phyloP scores from a whole-genome alignment of 1,140 invertebrate genomes.

The Artemia franciscana region DNA sequence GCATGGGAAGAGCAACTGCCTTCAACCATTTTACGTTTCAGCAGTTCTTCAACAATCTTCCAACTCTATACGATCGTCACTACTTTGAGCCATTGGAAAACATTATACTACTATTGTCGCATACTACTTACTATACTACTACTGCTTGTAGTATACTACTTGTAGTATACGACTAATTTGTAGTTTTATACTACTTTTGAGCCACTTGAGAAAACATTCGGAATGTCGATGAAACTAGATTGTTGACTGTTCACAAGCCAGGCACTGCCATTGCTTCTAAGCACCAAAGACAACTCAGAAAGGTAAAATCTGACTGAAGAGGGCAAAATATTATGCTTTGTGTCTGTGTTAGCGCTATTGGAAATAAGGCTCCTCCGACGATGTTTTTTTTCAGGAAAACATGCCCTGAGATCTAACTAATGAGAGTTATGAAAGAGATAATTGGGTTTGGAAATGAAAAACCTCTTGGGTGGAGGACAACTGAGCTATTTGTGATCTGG shows the following conservation, averaged over 20 bases:
- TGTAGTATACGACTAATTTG: no score
- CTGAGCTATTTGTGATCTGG: slow-evolving; percentile 15
- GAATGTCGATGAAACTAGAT: slow-evolving; percentile 18
- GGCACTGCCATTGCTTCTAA: slow-evolving; percentile 18
- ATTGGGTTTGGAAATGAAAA: slow-evolving; percentile 15
- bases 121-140: no score
- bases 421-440: slow-evolving; percentile 17
- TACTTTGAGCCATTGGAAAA: no score
- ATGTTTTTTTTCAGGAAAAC: slow-evolving; percentile 21
- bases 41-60: slow-evolving; percentile 19
- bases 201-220: neutral
- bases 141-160: no score
- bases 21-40: slow-evolving; percentile 25
- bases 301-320: slow-evolving; percentile 20
- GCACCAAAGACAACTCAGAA: slow-evolving; percentile 23
- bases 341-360: slow-evolving; percentile 19
- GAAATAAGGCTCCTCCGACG: slow-evolving; percentile 20
- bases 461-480: slow-evolving; percentile 20
- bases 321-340: slow-evolving; percentile 21
- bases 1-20: slow-evolving; percentile 21
- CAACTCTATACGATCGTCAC: no score
- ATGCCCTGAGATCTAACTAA: slow-evolving; percentile 8
- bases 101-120: no score
- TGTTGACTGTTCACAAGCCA: slow-evolving; percentile 24
- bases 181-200: neutral